Conservation (phyloP, 2,797 vertebrate genomes). For the Carcharodon carcharias region DNA sequence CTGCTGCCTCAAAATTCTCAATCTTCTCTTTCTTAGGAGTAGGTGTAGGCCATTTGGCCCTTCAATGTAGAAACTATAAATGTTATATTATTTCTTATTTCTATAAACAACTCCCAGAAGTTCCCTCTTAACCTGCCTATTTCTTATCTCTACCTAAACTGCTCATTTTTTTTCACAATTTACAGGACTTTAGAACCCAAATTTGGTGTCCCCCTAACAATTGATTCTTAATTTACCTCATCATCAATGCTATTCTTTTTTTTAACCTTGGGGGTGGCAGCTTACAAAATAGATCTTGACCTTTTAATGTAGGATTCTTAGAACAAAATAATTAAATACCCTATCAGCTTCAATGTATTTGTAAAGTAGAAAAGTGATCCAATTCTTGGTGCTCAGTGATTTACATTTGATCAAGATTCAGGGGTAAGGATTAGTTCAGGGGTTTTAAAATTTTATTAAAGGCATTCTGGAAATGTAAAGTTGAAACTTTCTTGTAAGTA, state of each 20-base stretch:
- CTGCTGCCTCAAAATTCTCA: neutral
- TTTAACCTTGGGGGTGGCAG: too few species aligned
- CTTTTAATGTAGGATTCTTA: neutral
- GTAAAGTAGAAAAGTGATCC: neutral
- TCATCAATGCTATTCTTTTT: neutral
- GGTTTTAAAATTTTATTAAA: neutral
- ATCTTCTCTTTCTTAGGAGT: neutral
- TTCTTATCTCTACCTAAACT: too few species aligned
- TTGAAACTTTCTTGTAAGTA: neutral
- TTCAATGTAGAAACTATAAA: too few species aligned
- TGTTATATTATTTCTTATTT: too few species aligned
- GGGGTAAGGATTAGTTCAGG: neutral
- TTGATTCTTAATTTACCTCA: neutral
- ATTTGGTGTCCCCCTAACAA: neutral
- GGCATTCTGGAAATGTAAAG: neutral
- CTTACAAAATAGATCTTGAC: neutral
- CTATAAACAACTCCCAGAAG: too few species aligned
- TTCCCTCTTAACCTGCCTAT: too few species aligned
- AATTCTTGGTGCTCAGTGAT: neutral
- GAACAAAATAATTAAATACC: neutral
- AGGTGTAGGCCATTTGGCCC: too few species aligned
- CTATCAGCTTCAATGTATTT: neutral
- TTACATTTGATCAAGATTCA: neutral
- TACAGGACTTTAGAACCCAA: too few species aligned
- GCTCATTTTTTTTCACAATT: too few species aligned